Evolutionary conservation across 2,113 vertebrate genomes (phyloP), one percentile per base, ranked within the genome.

Genomic region (Pipa parva): DNA sequence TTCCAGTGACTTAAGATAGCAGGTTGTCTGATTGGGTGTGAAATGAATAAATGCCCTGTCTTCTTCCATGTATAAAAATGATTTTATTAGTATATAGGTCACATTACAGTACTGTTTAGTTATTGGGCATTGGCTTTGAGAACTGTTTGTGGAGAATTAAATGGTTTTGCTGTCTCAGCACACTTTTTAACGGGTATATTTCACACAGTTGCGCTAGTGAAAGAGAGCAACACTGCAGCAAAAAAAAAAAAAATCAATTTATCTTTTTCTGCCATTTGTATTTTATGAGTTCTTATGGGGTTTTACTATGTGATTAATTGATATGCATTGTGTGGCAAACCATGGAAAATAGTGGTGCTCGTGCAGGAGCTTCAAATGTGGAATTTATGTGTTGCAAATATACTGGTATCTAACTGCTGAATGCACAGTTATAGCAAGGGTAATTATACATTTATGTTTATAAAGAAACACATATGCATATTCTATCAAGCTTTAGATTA

Each of bases 81-180:
- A 88, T 92, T 92, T 88, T 89, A 87, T 97, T 93, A 89, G 91
- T 93, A 97, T 95, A 93, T 96, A 93, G 95, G 94, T 96, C 95
- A 94, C 92, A 91, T 88, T 89, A 88, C 90, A 85, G 90, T 82
- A 83, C 90, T 83, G 92, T 90, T 90, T 90, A 87, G 90, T 91
- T 90, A 92, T 92, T 93, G 95, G 93, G 89, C 92, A 90, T 86
- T 83, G 91, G 92, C 92, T 93, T 87, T 90, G 94, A 93, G 95
- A 92, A 93, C 92, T 95, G 92, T 97, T 95, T 95, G 95, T 93
- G 83, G 88, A 92, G 93, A 93, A 94, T 92, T 93, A 93, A 95
- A 95, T 91, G 89, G 89, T 93, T 97, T 91, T 92, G 95, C 95
- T 97, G 95, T 84, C 93, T 96, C 95, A 97, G 95, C 95, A 95